A percentile compares a stretch with the other conserved stretches of the same genome.
These are phyloP conservation scores for Omphaloscelis lunosa DNA, from an alignment of 2,888 invertebrate species.

Conservation along the genomic window DNA sequence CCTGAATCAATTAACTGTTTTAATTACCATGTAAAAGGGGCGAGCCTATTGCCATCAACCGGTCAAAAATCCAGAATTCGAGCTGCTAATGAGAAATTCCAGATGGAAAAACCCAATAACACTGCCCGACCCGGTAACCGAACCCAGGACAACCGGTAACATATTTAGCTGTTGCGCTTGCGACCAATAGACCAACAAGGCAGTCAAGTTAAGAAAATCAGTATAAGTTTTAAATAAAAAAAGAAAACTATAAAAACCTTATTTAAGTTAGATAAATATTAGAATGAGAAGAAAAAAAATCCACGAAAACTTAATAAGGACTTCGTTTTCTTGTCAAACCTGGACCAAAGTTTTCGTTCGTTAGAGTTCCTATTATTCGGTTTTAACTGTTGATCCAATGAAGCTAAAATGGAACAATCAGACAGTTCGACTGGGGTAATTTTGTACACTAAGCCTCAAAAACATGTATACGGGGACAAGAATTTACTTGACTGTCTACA, in stretches of 20 bases:
- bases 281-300: not conserved
- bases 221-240: conserved; percentile 7
- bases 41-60: not conserved
- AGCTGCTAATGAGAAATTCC: not conserved
- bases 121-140: not conserved
- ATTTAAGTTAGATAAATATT: conserved; percentile 23
- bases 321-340: conserved; percentile 27
- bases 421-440: conserved; percentile 19
- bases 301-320: conserved; percentile 22
- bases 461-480: not conserved
- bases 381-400: conserved; percentile 31
- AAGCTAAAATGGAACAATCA: conserved; percentile 39
- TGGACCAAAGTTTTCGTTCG: conserved; percentile 39
- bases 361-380: conserved; percentile 37
- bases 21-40: not conserved
- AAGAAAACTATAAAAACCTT: conserved; percentile 4
- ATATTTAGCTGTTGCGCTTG: not conserved
- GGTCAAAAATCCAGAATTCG: no score
- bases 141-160: not conserved
- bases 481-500: not conserved
- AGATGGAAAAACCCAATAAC: not conserved
- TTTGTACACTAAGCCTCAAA: conserved; percentile 33
- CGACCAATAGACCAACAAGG: not conserved
- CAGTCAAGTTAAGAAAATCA: not conserved
- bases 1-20: no score